A percentile compares a stretch with the other conserved stretches of the same genome.
These are phyloP conservation scores for Ischnura elegans DNA, from an alignment of 2,888 invertebrate species.

Conservation along the genomic window DNA sequence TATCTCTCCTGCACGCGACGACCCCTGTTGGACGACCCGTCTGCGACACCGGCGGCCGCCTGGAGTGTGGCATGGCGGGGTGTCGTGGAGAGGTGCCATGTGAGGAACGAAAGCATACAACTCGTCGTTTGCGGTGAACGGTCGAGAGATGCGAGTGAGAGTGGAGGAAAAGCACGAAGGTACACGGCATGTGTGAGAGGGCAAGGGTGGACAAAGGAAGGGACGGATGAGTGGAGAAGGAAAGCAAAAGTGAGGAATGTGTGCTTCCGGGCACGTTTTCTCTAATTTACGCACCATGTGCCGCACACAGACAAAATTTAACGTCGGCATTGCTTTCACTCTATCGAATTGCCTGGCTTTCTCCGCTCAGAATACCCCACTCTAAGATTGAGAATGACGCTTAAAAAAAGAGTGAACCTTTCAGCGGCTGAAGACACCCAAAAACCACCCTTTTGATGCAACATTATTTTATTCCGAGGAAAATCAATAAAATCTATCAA, in stretches of 20 bases:
- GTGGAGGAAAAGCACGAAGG: not conserved
- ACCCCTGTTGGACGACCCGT: not conserved
- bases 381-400: no score
- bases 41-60: not conserved
- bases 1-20: constrained; percentile 17
- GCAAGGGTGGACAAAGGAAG: not conserved
- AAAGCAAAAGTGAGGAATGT: not conserved
- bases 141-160: not conserved
- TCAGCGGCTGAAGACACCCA: no score
- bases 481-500: no score
- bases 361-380: not conserved
- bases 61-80: not conserved
- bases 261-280: not conserved
- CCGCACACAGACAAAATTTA: constrained; percentile 1
- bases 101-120: constrained; percentile 32
- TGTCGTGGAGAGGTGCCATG: not conserved
- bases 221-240: not conserved
- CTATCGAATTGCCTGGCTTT: not conserved
- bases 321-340: not conserved
- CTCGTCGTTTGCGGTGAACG: not conserved
- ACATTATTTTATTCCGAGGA: no score
- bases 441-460: no score
- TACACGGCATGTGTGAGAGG: not conserved
- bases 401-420: no score
- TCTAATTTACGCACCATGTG: constrained; percentile 31